A percentile compares a stretch with the other conserved stretches of the same genome.
Evolutionary conservation across 1,140 invertebrate genomes (phyloP).

Genomic region (Rhyacophila brunnea): DNA sequence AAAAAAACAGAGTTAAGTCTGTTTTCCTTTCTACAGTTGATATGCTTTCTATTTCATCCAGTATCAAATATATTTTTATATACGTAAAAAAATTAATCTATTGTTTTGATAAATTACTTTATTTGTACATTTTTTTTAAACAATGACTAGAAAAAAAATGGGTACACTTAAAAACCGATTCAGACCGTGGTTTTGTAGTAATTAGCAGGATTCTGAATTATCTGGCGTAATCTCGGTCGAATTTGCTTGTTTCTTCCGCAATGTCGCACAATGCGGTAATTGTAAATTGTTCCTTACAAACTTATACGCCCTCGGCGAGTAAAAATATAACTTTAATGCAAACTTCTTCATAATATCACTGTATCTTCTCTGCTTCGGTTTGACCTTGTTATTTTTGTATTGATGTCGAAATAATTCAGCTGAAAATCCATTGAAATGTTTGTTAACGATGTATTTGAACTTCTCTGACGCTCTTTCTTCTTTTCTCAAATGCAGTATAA

Average conservation of each 20-base stretch:
- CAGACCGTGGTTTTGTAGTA: too few relatives aligned
- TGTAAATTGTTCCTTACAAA: slow-evolving; percentile 29
- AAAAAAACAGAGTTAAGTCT: too few relatives aligned
- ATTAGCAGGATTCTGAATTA: too few relatives aligned
- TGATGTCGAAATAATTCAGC: slow-evolving; percentile 27
- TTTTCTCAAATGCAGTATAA: slow-evolving; percentile 2
- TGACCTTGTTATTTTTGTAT: slow-evolving; percentile 19
- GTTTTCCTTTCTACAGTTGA: too few relatives aligned
- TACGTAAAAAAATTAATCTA: too few relatives aligned
- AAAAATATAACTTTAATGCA: slow-evolving; percentile 31
- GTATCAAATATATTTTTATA: too few relatives aligned
- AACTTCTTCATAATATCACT: slow-evolving; percentile 32
- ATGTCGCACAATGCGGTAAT: slow-evolving; percentile 20
- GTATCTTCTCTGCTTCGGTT: slow-evolving; percentile 25
- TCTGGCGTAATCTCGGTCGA: too few relatives aligned
- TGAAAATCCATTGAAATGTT: slow-evolving; percentile 28
- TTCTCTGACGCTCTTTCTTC: slow-evolving; percentile 8
- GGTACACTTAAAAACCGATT: too few relatives aligned
- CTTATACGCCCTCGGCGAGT: slow-evolving; percentile 31
- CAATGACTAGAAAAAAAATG: too few relatives aligned
- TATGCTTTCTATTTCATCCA: too few relatives aligned
- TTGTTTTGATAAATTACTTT: too few relatives aligned
- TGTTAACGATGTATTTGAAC: slow-evolving; percentile 10
- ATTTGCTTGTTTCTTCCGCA: slow-evolving; percentile 14
- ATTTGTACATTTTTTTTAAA: too few relatives aligned